Conservation (phyloP, 2,797 vertebrate species). For the Argentina silus region DNA sequence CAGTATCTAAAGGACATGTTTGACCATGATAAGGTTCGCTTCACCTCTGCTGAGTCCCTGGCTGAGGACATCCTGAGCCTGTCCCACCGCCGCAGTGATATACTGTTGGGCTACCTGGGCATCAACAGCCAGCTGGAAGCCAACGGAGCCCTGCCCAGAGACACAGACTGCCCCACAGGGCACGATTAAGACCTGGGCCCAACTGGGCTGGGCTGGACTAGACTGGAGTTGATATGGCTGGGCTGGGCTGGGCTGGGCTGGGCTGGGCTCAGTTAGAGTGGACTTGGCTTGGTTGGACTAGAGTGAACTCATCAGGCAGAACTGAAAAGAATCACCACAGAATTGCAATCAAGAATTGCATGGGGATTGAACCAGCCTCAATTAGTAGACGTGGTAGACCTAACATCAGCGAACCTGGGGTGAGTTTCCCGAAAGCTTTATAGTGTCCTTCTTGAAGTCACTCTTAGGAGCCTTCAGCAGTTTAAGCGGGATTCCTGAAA, state of each 20-base stretch:
- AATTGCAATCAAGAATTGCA: background rate
- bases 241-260: background rate
- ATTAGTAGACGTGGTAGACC: too few species aligned
- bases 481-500: too few species aligned
- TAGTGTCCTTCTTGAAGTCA: too few species aligned
- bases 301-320: background rate
- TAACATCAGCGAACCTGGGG: too few species aligned
- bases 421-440: too few species aligned
- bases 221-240: background rate
- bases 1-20: conserved; percentile 99
- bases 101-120: conserved; percentile 92
- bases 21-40: conserved; percentile 95
- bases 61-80: conserved; percentile 94
- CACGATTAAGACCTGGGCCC: conserved; percentile 27
- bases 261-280: background rate
- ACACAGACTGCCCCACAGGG: conserved; percentile 44
- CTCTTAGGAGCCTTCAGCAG: too few species aligned
- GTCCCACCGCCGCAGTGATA: conserved; percentile 93
- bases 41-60: conserved; percentile 83
- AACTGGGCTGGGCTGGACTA: conserved; percentile 13
- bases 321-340: background rate
- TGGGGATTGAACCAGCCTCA: too few species aligned
- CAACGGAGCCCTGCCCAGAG: conserved; percentile 80
- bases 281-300: background rate
- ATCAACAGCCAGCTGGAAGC: conserved; percentile 75